A percentile compares a stretch with the other conserved stretches of the same genome.
These are phyloP conservation scores for Xylophagus ater DNA, from an alignment of 2,888 invertebrate genomes.

Conservation along the genomic window DNA sequence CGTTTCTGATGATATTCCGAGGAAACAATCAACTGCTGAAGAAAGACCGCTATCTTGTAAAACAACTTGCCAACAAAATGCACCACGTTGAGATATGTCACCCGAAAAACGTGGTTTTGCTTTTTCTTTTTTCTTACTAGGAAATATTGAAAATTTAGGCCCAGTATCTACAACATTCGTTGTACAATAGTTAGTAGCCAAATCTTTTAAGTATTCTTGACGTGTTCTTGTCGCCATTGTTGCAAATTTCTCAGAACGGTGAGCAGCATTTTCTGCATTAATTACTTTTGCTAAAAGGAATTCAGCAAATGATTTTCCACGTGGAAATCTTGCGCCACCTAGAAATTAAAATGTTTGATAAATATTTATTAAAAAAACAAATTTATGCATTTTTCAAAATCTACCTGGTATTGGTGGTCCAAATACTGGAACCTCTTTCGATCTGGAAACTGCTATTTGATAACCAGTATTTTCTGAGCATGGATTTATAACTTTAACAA, in stretches of 20 bases:
- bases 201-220: conserved; percentile 90
- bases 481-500: conserved; percentile 79
- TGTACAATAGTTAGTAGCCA: conserved; percentile 73
- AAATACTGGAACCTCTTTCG: conserved; percentile 90
- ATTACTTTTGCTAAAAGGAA: conserved; percentile 90
- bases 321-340: conserved; percentile 73
- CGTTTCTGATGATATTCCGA: conserved; percentile 80
- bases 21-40: conserved; percentile 57
- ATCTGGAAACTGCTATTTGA: conserved; percentile 63
- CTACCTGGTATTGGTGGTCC: conserved; percentile 77
- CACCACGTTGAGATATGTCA: conserved; percentile 62
- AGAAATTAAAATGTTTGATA: background rate
- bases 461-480: conserved; percentile 87
- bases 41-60: conserved; percentile 58
- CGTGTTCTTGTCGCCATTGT: conserved; percentile 94
- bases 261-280: conserved; percentile 94
- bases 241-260: conserved; percentile 90
- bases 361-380: background rate
- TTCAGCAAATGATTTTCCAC: conserved; percentile 88
- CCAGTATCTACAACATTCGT: conserved; percentile 71
- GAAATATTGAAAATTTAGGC: conserved; percentile 67
- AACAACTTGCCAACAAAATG: conserved; percentile 73
- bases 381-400: background rate
- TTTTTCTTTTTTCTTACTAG: conserved; percentile 67
- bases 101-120: conserved; percentile 59